Base-by-base conservation (phyloP, 2,113 vertebrate species). In the Thalassarche chlororhynchos region DNA sequence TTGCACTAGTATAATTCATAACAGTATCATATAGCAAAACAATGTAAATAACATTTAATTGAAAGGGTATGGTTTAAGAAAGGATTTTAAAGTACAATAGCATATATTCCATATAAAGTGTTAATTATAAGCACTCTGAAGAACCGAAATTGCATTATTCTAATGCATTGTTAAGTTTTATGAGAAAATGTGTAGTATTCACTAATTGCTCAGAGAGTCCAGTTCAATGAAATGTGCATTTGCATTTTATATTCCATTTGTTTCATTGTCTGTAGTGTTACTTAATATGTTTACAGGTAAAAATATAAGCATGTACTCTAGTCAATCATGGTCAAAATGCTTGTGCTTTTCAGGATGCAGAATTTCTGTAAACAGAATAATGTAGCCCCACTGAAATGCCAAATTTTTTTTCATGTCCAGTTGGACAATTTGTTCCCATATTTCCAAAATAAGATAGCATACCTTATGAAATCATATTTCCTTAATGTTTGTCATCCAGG, bases 391-490 rank as follows among this genome's bases (percentile, higher is more conserved):
- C 28, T 66, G 46, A 97, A 95, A 77, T 14, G 5, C 6, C 68
- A 49, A 31, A 5, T 52, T 23, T 62, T 93, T 93, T 82, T 77
- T 84, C 42, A 69, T 36, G 2, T 36, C 19, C 61, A 17, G 3
- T 71, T 72, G 44, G 32, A 94, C 3, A 96, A 83, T 68, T 93
- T 12, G 1, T 90, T 95, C 90, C 52, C 49, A 52, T 49, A 44
- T 38, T 87, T 93, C 23, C 23, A 57, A 86, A 84, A 68, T 61
- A 72, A 87, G 79, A 81, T 38, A 52, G 6, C 66, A 82, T 95
- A 96, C 69, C 72, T 96, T 94, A 46, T 87, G 94, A 96, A 95
- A 94, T 90, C 61, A 61, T 95, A 90, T 96, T 98, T 97, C 90
- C 89, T 91, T 96, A 94, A 75, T 6, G 3, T 96, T 97, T 96